phyloP scores from a whole-genome alignment of 2,797 vertebrate species.

The Hylomyscus alleni region DNA sequence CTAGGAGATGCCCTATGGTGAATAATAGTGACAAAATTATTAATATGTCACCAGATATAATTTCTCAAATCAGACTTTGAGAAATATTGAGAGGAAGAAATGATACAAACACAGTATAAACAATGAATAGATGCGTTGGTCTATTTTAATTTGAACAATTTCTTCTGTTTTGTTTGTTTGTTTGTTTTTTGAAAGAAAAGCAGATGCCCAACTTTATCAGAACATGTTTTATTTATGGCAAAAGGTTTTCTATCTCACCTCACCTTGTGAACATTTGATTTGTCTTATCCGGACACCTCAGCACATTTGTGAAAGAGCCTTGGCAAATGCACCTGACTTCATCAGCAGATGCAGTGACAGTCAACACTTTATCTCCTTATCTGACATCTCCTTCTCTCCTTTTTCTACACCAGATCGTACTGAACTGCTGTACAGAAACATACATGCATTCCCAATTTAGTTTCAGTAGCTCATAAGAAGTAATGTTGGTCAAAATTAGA shows the following conservation, averaged over 20 bases:
- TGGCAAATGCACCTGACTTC: conserved; percentile 72
- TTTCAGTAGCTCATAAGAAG: background rate
- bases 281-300: conserved; percentile 47
- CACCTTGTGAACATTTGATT: conserved; percentile 37
- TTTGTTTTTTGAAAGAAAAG: background rate
- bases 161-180: background rate
- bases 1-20: background rate
- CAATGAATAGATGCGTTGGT: background rate
- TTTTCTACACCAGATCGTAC: background rate
- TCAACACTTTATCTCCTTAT: conserved; percentile 32
- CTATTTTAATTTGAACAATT: background rate
- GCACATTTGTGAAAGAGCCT: conserved; percentile 61
- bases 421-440: background rate
- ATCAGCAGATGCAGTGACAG: conserved; percentile 46
- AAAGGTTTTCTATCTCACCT: conserved; percentile 60
- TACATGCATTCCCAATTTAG: background rate
- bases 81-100: background rate
- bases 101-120: background rate
- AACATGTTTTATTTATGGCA: conserved; percentile 52
- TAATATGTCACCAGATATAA: background rate
- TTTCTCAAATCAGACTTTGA: background rate
- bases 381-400: conserved; percentile 29
- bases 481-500: background rate
- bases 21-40: background rate
- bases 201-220: background rate